Percentiles rank a stretch among this genome's conserved stretches.
Evolutionary conservation across 2,888 invertebrate species (phyloP).

Genomic region (Lepidocyrtoides sp.): DNA sequence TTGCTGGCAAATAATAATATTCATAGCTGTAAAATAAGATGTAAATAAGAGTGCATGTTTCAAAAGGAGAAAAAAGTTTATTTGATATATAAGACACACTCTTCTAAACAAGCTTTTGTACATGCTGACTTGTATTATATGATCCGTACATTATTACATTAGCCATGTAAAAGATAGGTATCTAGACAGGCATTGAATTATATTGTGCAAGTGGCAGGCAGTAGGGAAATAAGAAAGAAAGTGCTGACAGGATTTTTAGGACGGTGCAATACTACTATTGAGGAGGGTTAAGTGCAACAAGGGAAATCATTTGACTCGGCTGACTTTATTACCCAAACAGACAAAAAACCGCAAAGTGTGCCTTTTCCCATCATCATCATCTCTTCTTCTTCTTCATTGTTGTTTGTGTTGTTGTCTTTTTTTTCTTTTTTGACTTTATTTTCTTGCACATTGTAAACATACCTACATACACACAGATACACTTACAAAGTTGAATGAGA

Average conservation of each 20-base stretch:
- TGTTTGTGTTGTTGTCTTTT: not conserved
- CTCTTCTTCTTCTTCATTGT: not conserved
- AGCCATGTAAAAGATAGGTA: not conserved
- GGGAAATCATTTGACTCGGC: slow-evolving; percentile 79
- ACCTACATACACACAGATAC: not conserved
- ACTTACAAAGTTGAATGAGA: not conserved
- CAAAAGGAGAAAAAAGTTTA: not conserved
- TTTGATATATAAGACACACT: slow-evolving; percentile 19
- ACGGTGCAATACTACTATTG: slow-evolving; percentile 71
- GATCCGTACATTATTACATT: not conserved
- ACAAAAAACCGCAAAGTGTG: slow-evolving; percentile 78
- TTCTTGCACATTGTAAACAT: not conserved
- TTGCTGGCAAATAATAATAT: slow-evolving; percentile 45
- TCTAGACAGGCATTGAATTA: slow-evolving; percentile 26
- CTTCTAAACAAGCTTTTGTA: not conserved
- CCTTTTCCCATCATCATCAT: slow-evolving; percentile 60
- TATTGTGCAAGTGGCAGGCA: slow-evolving; percentile 45
- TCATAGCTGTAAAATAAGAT: slow-evolving; percentile 46
- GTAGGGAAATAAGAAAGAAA: slow-evolving; percentile 63
- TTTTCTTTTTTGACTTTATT: not conserved
- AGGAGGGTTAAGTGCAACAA: slow-evolving; percentile 77
- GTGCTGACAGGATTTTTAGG: slow-evolving; percentile 77
- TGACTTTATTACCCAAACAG: slow-evolving; percentile 77
- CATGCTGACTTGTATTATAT: not conserved
- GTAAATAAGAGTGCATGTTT: slow-evolving; percentile 22